Conservation (phyloP, 2,797 vertebrate species). For the Euthynnus affinis region DNA sequence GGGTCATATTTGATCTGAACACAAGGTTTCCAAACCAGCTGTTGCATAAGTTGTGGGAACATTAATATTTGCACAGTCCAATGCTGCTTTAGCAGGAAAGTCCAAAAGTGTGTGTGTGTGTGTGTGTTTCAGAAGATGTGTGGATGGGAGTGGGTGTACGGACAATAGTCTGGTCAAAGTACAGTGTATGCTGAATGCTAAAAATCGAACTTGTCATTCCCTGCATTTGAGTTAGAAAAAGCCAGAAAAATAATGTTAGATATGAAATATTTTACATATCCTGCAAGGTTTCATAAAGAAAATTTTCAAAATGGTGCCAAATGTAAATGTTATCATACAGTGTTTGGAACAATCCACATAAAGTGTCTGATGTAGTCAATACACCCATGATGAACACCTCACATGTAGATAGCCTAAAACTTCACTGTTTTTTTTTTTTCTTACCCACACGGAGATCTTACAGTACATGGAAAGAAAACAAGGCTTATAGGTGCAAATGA, state of each 20-base stretch:
- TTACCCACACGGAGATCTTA: no score
- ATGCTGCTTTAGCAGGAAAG: constrained; percentile 6
- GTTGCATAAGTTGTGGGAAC: constrained; percentile 37
- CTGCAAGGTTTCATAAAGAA: no score
- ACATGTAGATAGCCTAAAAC: no score
- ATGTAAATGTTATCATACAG: no score
- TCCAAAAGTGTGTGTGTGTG: not conserved
- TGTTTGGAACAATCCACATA: no score
- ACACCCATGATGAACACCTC: no score
- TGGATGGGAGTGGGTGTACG: not conserved
- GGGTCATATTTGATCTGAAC: constrained; percentile 34
- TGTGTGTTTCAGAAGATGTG: not conserved
- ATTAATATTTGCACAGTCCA: constrained; percentile 38
- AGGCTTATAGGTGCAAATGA: no score
- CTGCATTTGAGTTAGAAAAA: not conserved
- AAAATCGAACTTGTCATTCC: not conserved
- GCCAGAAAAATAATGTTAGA: not conserved
- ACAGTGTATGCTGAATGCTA: not conserved
- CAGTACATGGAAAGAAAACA: no score
- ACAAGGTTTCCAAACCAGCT: constrained; percentile 12
- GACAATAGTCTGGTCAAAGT: constrained; percentile 13
- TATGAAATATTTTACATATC: no score
- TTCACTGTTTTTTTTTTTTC: no score
- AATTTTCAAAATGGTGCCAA: no score
- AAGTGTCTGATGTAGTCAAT: no score